Evolutionary conservation across 2,888 invertebrate genomes (phyloP).

Genomic region (Linyphia triangularis): DNA sequence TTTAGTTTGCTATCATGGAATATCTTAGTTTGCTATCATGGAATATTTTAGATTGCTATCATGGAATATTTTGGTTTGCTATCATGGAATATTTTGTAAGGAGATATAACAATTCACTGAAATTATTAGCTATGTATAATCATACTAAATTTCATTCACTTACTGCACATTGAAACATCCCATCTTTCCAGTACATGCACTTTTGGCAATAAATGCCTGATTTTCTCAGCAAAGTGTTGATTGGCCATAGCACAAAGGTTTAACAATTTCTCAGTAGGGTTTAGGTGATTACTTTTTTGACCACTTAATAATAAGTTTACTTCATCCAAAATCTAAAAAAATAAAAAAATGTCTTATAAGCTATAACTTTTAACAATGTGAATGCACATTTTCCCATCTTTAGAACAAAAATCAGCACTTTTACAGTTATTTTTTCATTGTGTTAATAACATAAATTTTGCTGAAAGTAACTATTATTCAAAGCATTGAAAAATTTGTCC

Average conservation of each 20-base stretch:
- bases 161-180: conserved; percentile 82
- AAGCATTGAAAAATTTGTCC: too few relatives aligned
- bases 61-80: too few relatives aligned
- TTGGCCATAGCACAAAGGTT: conserved; percentile 97
- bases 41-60: too few relatives aligned
- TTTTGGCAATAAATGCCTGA: conserved; percentile 92
- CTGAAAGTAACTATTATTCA: too few relatives aligned
- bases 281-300: conserved; percentile 86
- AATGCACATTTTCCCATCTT: too few relatives aligned
- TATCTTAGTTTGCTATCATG: too few relatives aligned
- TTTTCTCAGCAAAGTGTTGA: conserved; percentile 97
- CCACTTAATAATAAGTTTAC: conserved; percentile 91
- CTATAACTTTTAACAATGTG: background rate
- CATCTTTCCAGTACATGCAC: conserved; percentile 92
- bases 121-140: background rate
- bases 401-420: too few relatives aligned
- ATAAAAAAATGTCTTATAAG: background rate
- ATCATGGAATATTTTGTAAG: too few relatives aligned
- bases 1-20: too few relatives aligned
- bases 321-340: conserved; percentile 91
- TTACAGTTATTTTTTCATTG: too few relatives aligned
- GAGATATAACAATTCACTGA: background rate
- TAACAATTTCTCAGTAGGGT: conserved; percentile 93
- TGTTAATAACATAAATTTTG: too few relatives aligned
- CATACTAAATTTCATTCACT: background rate